Base-by-base conservation (phyloP, 1,140 invertebrate genomes). In the Drosophila ananassae region DNA sequence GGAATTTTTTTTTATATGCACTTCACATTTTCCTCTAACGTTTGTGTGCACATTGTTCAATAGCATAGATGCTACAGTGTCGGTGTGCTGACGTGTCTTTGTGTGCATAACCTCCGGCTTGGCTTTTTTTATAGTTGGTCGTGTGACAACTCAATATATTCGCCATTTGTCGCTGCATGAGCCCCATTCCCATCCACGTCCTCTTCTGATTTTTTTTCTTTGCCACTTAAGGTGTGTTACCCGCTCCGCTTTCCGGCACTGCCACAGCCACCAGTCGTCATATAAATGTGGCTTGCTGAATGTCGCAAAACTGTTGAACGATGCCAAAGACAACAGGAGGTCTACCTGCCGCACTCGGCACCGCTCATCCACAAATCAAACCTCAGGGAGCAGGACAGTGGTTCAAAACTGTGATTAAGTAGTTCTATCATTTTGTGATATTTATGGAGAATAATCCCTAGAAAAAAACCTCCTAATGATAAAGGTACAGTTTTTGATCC, bases 81-180 rank as follows among this genome's bases (percentile, higher is more conserved):
- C 51, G 61, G 50, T 47, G 28, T 60, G 41, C 51, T 30, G n/a
- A 44, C 13, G 17, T 24, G 21, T 10, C 9, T 47, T 21, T 55
- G 64, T 67, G 57, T 67, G 60, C 62, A 77, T 76, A 41, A 51
- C 72, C 62, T 55, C 34, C 62, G 72, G 55, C 55, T 59, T 66
- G 50, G 48, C 46, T 48, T 56, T 68, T 68, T 56, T 66, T 63
- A 12, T 12, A 46, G 59, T 59, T 85, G 82, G 66, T 59, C 74
- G 71, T 82, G 74, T 90, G 89, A 79, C 89, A 85, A 80, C 89
- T 90, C 73, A 85, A 90, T 90, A 90, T 90, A 90, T 90, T 79
- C 82, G 84, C 83, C 84, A 89, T 89, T 89, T 89, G 83, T 89
- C 83, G 83, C 84, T 87, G 76, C 79, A 64, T 64, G 71, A 72